Evolutionary conservation across 1,140 invertebrate species (phyloP), one percentile per base, ranked within the genome.

Genomic region (Galleria mellonella): DNA sequence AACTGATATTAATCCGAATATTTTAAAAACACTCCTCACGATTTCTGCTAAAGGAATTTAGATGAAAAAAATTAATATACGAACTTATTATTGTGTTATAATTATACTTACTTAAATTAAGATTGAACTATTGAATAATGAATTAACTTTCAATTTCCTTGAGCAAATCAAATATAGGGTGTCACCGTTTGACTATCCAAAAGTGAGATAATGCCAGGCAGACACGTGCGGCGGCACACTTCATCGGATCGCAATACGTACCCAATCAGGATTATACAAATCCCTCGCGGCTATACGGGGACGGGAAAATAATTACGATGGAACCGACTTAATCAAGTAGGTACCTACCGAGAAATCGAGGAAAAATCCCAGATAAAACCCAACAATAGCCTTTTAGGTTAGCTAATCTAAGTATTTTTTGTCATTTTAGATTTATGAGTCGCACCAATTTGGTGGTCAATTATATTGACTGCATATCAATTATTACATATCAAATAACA

Each of bases 181-280:
- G n/a, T 37, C 12, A 31, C 17, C 17, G 17, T 23, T 31, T 31
- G 8, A 8, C 10, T 14, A n/a, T 37, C 14, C 42, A 9, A 44
- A 44, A 44, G 54, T 50, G 53, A 62, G 65, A 68, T 68, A 68
- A 64, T 28, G 42, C 32, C 15, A 10, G 27, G 42, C 9, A 15
- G 64, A 53, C 73, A 79, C 75, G 77, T 79, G 72, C 42, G 60
- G 33, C 38, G 47, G 53, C 67, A 74, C 74, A 83, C 73, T 75
- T 71, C 72, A 76, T 74, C 72, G 74, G 62, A 32, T 32, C 17
- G 65, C 71, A 72, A 81, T 74, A 81, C 74, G 71, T 66, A 66
- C 67, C 77, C 75, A 83, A 79, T 83, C 72, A 72, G 78, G 78
- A 83, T 83, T 83, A 83, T 69, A 76, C 70, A 74, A 76, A 74